A percentile compares a stretch with the other conserved stretches of the same genome.
Conservation (phyloP, 2,888 invertebrate genomes). For the Hydraecia micacea region DNA sequence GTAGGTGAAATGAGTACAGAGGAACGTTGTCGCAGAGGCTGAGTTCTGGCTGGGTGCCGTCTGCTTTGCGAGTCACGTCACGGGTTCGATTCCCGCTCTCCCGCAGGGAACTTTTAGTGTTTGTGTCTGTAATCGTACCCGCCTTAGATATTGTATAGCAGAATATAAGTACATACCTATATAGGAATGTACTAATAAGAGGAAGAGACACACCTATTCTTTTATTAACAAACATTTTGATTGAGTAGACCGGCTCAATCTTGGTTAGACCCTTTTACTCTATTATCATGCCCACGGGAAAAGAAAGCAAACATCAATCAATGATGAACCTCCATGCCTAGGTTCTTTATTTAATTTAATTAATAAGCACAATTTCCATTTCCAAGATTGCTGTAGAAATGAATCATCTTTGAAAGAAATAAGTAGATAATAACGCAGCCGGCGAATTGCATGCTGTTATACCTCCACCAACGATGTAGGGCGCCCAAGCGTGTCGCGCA, state of each 20-base stretch:
- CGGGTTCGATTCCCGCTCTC: slow-evolving; percentile 21
- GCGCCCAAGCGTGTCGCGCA: slow-evolving; percentile 63
- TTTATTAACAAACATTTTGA: slow-evolving; percentile 3
- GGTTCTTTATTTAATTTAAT: background rate
- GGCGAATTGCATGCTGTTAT: slow-evolving; percentile 37
- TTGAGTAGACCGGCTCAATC: background rate
- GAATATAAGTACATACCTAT: background rate
- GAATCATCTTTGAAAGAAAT: slow-evolving; percentile 9
- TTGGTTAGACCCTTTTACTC: no score
- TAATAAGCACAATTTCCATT: background rate
- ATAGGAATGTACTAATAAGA: background rate
- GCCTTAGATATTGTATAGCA: background rate
- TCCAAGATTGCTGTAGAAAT: slow-evolving; percentile 1
- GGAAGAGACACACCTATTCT: background rate
- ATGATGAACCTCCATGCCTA: no score
- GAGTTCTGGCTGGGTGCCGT: background rate
- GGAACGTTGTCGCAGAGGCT: background rate
- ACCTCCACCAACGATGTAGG: slow-evolving; percentile 54
- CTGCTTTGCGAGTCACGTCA: background rate
- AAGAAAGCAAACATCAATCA: no score
- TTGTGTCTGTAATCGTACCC: background rate
- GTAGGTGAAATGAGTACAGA: background rate
- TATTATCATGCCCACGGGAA: no score
- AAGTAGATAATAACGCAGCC: slow-evolving; percentile 16
- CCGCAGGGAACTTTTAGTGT: no score